Evolutionary conservation across 2,797 vertebrate species (phyloP).

Genomic region (Gastrophryne carolinensis): DNA sequence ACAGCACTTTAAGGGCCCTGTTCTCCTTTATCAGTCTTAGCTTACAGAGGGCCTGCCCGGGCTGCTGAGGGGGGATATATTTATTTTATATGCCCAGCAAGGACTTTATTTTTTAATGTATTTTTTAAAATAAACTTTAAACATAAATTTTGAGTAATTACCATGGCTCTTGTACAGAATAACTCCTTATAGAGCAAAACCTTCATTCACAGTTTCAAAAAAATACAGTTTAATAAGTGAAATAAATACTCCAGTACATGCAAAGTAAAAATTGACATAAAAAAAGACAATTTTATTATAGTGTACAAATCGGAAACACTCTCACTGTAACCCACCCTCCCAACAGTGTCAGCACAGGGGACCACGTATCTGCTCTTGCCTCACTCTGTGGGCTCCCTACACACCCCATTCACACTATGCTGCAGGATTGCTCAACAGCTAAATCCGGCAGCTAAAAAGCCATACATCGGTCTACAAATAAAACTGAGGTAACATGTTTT

Average conservation of each 20-base stretch:
- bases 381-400: slow-evolving; percentile 67
- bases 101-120: too few relatives aligned
- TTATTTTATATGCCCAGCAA: too few relatives aligned
- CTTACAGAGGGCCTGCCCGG: too few relatives aligned
- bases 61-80: too few relatives aligned
- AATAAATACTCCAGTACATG: slow-evolving; percentile 99
- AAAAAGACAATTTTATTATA: slow-evolving; percentile 86
- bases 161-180: too few relatives aligned
- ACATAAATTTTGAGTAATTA: too few relatives aligned
- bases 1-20: too few relatives aligned
- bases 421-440: slow-evolving; percentile 67
- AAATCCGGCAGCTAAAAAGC: slow-evolving; percentile 77
- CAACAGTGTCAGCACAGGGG: slow-evolving; percentile 79
- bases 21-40: too few relatives aligned
- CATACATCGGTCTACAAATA: slow-evolving; percentile 69
- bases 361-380: slow-evolving; percentile 60
- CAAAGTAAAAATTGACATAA: slow-evolving; percentile 86
- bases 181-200: too few relatives aligned
- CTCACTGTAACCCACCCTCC: slow-evolving; percentile 88
- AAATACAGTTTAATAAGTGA: slow-evolving; percentile 92
- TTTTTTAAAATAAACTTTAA: too few relatives aligned
- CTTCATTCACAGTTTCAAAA: slow-evolving; percentile 75
- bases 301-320: slow-evolving; percentile 90
- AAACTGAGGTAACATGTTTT: slow-evolving; percentile 93
- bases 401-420: slow-evolving; percentile 68